Base-by-base conservation (phyloP, 2,888 invertebrate genomes). In the Cybosia mesomella region DNA sequence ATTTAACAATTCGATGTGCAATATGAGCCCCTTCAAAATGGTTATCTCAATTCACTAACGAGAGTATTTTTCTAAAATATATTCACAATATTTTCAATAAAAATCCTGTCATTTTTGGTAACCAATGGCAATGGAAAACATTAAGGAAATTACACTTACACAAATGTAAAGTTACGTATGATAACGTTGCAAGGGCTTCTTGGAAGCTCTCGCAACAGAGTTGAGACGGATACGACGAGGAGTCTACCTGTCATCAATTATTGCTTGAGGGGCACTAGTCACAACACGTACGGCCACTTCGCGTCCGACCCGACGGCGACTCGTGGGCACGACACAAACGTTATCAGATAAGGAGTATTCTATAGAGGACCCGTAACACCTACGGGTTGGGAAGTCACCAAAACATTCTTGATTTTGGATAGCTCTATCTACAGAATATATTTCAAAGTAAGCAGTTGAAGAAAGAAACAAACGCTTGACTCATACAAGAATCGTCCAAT, bases 61-160 rank as follows among this genome's bases (percentile, higher is more conserved):
- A 88, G 90, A 92, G 91, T 91, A 92, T 92, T 92, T 79, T 88
- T 87, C 88, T 91, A 90, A 91, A 91, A 89, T 91, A 92, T 93
- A 94, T 92, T 93, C 93, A 94, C 92, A 92, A 93, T 89, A 88
- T 89, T 92, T 90, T 92, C 84, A 91, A 88, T 91, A 91, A 91
- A 91, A 90, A 93, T 95, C 94, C 94, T 95, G 94, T 95, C 94
- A 93, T 93, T 93, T 93, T 94, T 94, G 94, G 94, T 95, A 95
- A 95, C 94, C 93, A 93, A 94, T 95, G 94, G 93, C 94, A 92
- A 92, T 91, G 91, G 90, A 90, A 92, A 92, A 91, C 89, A 85
- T 88, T 89, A 90, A 91, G 87, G 85, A 88, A 76, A 89, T 89
- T 89, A 92, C 91, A 91, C 89, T 90, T 89, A 92, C 80, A 87